phyloP scores from a whole-genome alignment of 2,888 invertebrate species.

The Drosophila fungiperda region DNA sequence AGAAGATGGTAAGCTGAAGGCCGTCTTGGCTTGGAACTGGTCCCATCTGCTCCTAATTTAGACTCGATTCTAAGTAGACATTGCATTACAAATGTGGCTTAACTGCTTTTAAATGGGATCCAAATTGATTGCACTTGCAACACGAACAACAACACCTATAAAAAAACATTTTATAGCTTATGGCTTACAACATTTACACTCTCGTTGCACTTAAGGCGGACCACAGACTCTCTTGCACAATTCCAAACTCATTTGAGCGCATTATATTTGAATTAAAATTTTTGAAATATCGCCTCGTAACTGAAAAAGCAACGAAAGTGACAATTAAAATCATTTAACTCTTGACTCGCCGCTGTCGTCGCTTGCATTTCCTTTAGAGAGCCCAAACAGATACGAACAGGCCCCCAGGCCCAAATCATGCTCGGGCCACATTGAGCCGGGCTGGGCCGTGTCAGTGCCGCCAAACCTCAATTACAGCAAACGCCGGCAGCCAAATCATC shows the following conservation, averaged over 20 bases:
- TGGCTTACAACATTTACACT: slow-evolving; percentile 18
- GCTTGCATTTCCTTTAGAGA: slow-evolving; percentile 71
- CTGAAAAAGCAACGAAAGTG: slow-evolving; percentile 67
- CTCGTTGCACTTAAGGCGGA: slow-evolving; percentile 29
- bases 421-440: slow-evolving; percentile 3
- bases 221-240: slow-evolving; percentile 61
- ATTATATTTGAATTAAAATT: slow-evolving; percentile 76
- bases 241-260: slow-evolving; percentile 67
- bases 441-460: slow-evolving; percentile 52
- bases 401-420: slow-evolving; percentile 35
- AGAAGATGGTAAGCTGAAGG: slow-evolving; percentile 36
- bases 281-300: slow-evolving; percentile 65
- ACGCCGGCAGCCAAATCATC: slow-evolving; percentile 57
- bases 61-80: slow-evolving; percentile 39
- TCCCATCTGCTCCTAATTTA: slow-evolving; percentile 40
- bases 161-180: slow-evolving; percentile 16
- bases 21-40: slow-evolving; percentile 34
- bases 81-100: slow-evolving; percentile 29
- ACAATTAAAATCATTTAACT: slow-evolving; percentile 67
- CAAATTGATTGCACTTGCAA: slow-evolving; percentile 44
- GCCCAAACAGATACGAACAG: slow-evolving; percentile 43
- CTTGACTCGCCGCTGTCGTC: slow-evolving; percentile 24
- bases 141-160: slow-evolving; percentile 17
- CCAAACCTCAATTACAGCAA: slow-evolving; percentile 64
- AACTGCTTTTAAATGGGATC: slow-evolving; percentile 36